Percentiles rank a stretch among this genome's conserved stretches.
These are phyloP conservation scores for Sarcophaga carnaria DNA, from an alignment of 2,888 invertebrate species.

Conservation along the genomic window DNA sequence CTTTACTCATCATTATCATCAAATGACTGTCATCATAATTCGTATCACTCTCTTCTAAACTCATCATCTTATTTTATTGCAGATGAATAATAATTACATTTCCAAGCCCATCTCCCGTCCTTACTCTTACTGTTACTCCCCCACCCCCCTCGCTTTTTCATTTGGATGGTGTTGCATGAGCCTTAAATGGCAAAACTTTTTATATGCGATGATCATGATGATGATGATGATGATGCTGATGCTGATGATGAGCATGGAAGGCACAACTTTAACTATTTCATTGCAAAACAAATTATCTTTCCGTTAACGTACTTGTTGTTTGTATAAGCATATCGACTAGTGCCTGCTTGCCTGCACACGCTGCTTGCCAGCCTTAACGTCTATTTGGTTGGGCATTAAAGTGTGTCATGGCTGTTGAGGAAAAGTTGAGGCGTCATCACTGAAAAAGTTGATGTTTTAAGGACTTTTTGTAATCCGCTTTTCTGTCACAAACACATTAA, in stretches of 20 bases:
- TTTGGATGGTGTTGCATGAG: not conserved
- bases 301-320: too few species aligned
- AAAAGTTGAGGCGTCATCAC: not conserved
- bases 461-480: not conserved
- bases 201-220: not conserved
- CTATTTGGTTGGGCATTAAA: not conserved
- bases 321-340: too few species aligned
- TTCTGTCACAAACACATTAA: not conserved
- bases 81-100: too few species aligned
- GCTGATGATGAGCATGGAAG: not conserved
- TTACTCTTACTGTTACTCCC: too few species aligned
- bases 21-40: too few species aligned
- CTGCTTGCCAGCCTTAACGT: not conserved
- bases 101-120: too few species aligned
- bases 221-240: not conserved
- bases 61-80: too few species aligned
- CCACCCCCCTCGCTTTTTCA: not conserved
- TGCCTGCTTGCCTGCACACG: not conserved
- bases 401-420: slow-evolving; percentile 10
- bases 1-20: too few species aligned
- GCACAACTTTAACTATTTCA: not conserved
- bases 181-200: not conserved
- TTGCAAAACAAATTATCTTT: not conserved
- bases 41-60: too few species aligned
- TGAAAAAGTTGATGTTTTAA: slow-evolving; percentile 1